These are phyloP conservation scores for Gouania willdenowi DNA, from an alignment of 2,797 vertebrate species.

Conservation along the genomic window DNA sequence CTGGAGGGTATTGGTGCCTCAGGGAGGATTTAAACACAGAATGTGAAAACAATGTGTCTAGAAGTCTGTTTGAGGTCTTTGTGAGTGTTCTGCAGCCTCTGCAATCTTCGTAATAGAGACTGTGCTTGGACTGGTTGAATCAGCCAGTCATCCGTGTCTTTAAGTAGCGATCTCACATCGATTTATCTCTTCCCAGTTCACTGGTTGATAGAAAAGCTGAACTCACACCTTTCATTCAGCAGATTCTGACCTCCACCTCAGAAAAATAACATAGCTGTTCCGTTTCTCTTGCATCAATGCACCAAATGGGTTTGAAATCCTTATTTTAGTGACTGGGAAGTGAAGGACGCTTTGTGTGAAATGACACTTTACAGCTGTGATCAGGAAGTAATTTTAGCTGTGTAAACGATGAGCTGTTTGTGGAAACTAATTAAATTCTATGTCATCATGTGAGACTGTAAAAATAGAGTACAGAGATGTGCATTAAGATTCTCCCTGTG, in stretches of 20 bases:
- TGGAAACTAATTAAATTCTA: conserved; percentile 40
- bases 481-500: conserved; percentile 27
- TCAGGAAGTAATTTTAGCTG: conserved; percentile 29
- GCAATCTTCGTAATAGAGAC: too few species aligned
- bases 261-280: conserved; percentile 11
- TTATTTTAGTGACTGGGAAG: conserved; percentile 3
- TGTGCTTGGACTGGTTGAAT: too few species aligned
- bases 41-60: too few species aligned
- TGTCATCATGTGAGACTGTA: conserved; percentile 22
- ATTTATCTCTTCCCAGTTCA: not conserved
- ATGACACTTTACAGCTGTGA: conserved; percentile 27
- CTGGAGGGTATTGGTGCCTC: too few species aligned
- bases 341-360: conserved; percentile 18
- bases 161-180: conserved; percentile 7
- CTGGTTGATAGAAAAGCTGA: not conserved
- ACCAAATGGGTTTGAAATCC: conserved; percentile 6
- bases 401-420: conserved; percentile 40
- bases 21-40: too few species aligned
- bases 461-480: conserved; percentile 23
- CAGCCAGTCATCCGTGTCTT: conserved; percentile 14
- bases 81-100: too few species aligned
- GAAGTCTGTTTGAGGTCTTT: too few species aligned
- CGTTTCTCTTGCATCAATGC: not conserved
- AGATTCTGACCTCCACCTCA: too few species aligned
- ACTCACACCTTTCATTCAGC: not conserved